A percentile compares a stretch with the other conserved stretches of the same genome.
Conservation (phyloP, 2,113 vertebrate genomes). For the Platichthys flesus region DNA sequence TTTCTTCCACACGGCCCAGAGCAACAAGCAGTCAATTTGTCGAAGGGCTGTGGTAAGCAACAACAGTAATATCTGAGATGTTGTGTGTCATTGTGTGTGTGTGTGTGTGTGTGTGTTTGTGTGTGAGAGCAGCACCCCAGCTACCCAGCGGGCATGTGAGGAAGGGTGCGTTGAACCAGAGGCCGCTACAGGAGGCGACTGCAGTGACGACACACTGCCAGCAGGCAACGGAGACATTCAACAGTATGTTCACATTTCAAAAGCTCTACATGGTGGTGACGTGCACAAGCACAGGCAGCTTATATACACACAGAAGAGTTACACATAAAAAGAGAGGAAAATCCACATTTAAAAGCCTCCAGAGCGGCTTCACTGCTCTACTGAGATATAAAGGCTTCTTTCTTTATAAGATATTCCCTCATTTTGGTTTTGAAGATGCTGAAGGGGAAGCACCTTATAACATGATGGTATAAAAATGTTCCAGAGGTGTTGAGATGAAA, state of each 20-base stretch:
- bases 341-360: neutral
- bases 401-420: neutral
- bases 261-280: neutral
- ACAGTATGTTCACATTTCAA: slow-evolving; percentile 67
- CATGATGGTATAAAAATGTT: neutral
- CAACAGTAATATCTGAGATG: slow-evolving; percentile 37
- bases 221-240: slow-evolving; percentile 65
- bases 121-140: slow-evolving; percentile 46
- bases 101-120: neutral
- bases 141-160: slow-evolving; percentile 65
- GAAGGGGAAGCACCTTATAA: neutral
- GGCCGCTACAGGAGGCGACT: slow-evolving; percentile 65
- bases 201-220: slow-evolving; percentile 70
- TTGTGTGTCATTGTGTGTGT: slow-evolving; percentile 29
- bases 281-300: neutral
- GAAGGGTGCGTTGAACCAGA: slow-evolving; percentile 74
- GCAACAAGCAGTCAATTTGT: slow-evolving; percentile 37
- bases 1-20: slow-evolving; percentile 22
- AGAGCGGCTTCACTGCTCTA: neutral
- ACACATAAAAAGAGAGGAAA: neutral
- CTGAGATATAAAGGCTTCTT: neutral
- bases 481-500: neutral
- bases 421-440: neutral
- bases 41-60: slow-evolving; percentile 3
- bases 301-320: neutral